phyloP scores from a whole-genome alignment of 2,113 vertebrate genomes.

The Dendrocopos noguchii region DNA sequence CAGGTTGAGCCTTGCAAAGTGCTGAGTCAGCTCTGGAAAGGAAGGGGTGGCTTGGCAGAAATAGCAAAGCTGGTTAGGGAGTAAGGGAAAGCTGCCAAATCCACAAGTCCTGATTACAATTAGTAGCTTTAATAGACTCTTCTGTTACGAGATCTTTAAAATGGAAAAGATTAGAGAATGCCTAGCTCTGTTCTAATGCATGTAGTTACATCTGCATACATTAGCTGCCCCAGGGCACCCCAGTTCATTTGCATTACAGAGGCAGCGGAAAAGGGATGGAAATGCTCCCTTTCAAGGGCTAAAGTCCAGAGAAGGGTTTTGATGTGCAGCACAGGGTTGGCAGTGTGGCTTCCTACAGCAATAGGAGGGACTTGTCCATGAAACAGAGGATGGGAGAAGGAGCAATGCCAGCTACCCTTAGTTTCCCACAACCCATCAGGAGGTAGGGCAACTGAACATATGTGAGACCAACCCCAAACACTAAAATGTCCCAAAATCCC shows the following conservation, averaged over 20 bases:
- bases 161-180: background rate
- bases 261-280: background rate
- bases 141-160: background rate
- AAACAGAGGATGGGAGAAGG: background rate
- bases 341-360: background rate
- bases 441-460: background rate
- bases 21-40: background rate
- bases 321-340: background rate
- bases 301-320: accelerated
- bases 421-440: background rate
- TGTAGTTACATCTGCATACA: background rate
- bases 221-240: background rate
- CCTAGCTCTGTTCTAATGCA: background rate
- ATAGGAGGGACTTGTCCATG: background rate
- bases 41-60: conserved; percentile 43
- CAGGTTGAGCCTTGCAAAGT: background rate
- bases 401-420: background rate
- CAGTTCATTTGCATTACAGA: background rate
- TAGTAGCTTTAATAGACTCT: conserved; percentile 8
- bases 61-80: background rate
- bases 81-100: conserved; percentile 21
- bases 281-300: background rate
- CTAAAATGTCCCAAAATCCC: background rate
- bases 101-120: conserved; percentile 14
- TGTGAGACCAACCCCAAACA: background rate